Evolutionary conservation across 2,797 vertebrate species (phyloP).

Genomic region (Thunnus albacares): DNA sequence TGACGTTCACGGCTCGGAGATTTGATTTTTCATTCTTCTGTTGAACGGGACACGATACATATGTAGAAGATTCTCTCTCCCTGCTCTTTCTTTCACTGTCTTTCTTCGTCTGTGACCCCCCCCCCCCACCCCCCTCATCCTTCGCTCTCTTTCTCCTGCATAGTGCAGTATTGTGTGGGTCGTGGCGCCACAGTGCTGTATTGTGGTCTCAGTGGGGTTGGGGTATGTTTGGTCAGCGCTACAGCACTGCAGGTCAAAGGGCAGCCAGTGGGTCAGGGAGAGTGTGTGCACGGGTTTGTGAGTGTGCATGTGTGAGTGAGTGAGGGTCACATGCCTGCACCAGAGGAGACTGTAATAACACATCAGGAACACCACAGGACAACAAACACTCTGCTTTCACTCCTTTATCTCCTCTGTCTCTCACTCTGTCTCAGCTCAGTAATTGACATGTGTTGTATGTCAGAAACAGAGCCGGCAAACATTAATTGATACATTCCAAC

Average conservation of each 20-base stretch:
- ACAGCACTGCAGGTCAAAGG: conserved; percentile 76
- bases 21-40: no score
- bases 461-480: neutral
- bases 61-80: no score
- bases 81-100: neutral
- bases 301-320: conserved; percentile 20
- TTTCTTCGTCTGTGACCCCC: neutral
- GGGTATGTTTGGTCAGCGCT: conserved; percentile 81
- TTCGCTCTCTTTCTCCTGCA: conserved; percentile 14
- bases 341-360: conserved; percentile 85
- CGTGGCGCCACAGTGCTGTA: conserved; percentile 74
- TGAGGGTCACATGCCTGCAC: conserved; percentile 73
- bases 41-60: no score
- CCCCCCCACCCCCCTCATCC: neutral
- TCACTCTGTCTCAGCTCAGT: neutral
- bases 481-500: neutral
- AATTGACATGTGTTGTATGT: neutral
- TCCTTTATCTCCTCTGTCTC: conserved; percentile 37
- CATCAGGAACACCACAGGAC: conserved; percentile 80
- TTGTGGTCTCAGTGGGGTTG: conserved; percentile 80
- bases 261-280: conserved; percentile 64
- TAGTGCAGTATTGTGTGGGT: conserved; percentile 50
- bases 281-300: conserved; percentile 12
- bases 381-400: conserved; percentile 62
- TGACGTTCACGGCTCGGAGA: no score